A percentile compares a stretch with the other conserved stretches of the same genome.
Conservation (phyloP, 1,140 invertebrate genomes). For the Penaeus vannamei region DNA sequence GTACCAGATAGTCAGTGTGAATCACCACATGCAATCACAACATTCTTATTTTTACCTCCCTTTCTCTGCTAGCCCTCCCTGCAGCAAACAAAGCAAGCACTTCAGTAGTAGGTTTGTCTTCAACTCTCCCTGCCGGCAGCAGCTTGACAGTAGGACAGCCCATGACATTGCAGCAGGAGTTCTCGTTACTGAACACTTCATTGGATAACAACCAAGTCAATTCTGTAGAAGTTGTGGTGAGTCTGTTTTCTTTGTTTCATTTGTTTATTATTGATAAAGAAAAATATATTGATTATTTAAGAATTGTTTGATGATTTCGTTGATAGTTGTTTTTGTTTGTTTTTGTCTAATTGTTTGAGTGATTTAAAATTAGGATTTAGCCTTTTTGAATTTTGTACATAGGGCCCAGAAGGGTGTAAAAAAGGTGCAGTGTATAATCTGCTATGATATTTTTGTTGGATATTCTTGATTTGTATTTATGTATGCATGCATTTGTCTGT, state of each 20-base stretch:
- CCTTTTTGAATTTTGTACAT: no score
- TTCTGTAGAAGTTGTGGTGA: conserved; percentile 58
- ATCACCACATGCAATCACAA: neutral
- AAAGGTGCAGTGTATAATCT: no score
- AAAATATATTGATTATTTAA: neutral
- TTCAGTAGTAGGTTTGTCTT: conserved; percentile 8
- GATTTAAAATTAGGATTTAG: no score
- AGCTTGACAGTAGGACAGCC: conserved; percentile 30
- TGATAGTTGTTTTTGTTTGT: neutral
- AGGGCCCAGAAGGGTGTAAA: no score
- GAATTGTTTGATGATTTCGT: neutral
- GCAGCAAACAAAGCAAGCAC: neutral
- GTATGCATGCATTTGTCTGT: no score
- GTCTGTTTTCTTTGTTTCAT: conserved; percentile 18
- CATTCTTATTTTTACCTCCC: neutral
- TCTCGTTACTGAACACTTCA: conserved; percentile 55
- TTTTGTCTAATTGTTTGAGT: no score
- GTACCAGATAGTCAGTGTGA: no score
- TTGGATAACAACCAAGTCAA: conserved; percentile 56
- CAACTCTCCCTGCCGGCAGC: conserved; percentile 5
- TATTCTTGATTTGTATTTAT: no score
- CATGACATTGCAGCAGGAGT: conserved; percentile 59
- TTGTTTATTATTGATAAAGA: neutral
- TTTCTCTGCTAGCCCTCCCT: neutral
- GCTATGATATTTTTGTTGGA: no score